Conservation (phyloP, 2,888 invertebrate genomes). For the Heliconius ethilla region DNA sequence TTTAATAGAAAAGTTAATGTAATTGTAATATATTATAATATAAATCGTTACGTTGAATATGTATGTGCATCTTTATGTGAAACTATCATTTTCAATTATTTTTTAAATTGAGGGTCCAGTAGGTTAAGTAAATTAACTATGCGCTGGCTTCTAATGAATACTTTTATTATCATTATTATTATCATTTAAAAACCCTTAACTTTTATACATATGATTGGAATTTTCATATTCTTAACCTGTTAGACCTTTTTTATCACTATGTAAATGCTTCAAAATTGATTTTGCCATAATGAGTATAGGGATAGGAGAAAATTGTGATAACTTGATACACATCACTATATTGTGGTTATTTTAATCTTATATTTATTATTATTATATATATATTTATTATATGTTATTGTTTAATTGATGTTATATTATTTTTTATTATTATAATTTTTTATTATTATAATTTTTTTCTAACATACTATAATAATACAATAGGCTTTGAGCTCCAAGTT, state of each 20-base stretch:
- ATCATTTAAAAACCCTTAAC: too few species aligned
- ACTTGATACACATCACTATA: conserved; percentile 8
- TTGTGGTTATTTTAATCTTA: background rate
- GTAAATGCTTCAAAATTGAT: conserved; percentile 28
- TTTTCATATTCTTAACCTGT: background rate
- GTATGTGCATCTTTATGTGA: background rate
- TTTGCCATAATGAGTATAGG: conserved; percentile 30
- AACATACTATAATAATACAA: background rate
- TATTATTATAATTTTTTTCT: background rate
- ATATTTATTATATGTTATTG: background rate
- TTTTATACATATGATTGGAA: too few species aligned
- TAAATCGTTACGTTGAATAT: background rate
- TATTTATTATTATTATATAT: too few species aligned
- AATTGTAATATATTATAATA: background rate
- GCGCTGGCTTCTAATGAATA: too few species aligned
- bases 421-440: background rate
- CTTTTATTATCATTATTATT: too few species aligned
- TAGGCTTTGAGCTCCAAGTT: too few species aligned
- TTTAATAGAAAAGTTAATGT: background rate
- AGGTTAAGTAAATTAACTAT: background rate
- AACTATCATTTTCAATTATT: background rate
- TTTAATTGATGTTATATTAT: background rate
- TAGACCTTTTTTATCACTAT: background rate
- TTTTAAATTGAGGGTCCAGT: background rate
- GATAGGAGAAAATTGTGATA: conserved; percentile 30